Percentiles rank a stretch among this genome's conserved stretches.
Conservation (phyloP, 2,797 vertebrate genomes). For the Crenuchus spilurus region DNA sequence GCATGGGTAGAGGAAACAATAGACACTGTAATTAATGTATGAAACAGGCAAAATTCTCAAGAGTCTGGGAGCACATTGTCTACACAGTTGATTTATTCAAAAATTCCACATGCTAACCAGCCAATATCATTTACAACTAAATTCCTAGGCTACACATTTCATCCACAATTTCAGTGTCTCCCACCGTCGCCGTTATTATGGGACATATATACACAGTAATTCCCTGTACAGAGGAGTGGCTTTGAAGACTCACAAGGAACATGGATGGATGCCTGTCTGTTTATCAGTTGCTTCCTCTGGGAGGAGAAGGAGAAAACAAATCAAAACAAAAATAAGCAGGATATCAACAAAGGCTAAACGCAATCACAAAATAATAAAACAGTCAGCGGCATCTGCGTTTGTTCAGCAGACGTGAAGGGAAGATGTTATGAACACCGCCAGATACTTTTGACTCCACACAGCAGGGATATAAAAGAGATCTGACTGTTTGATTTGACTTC, state of each 20-base stretch:
- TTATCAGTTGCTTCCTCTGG: slow-evolving; percentile 35
- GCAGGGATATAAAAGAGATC: slow-evolving; percentile 45
- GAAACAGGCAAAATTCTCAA: background rate
- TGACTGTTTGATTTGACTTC: slow-evolving; percentile 40
- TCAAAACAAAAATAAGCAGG: slow-evolving; percentile 39
- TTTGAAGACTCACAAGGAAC: slow-evolving; percentile 19
- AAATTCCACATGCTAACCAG: background rate
- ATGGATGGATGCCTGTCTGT: slow-evolving; percentile 34
- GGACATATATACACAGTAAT: slow-evolving; percentile 9
- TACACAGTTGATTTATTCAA: background rate
- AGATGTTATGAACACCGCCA: slow-evolving; percentile 26
- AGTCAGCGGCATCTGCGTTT: slow-evolving; percentile 30
- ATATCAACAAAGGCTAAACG: slow-evolving; percentile 38
- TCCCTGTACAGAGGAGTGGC: slow-evolving; percentile 16
- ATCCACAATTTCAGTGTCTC: slow-evolving; percentile 4
- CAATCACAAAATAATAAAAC: slow-evolving; percentile 53
- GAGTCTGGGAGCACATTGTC: background rate
- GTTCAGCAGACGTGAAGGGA: slow-evolving; percentile 19
- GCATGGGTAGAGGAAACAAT: background rate
- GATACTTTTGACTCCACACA: slow-evolving; percentile 38
- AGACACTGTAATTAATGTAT: background rate
- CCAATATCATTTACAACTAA: background rate
- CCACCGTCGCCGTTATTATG: background rate
- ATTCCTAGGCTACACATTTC: background rate
- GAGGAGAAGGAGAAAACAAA: slow-evolving; percentile 37